Conservation (phyloP, 2,888 invertebrate genomes). For the Sturmia bella region DNA sequence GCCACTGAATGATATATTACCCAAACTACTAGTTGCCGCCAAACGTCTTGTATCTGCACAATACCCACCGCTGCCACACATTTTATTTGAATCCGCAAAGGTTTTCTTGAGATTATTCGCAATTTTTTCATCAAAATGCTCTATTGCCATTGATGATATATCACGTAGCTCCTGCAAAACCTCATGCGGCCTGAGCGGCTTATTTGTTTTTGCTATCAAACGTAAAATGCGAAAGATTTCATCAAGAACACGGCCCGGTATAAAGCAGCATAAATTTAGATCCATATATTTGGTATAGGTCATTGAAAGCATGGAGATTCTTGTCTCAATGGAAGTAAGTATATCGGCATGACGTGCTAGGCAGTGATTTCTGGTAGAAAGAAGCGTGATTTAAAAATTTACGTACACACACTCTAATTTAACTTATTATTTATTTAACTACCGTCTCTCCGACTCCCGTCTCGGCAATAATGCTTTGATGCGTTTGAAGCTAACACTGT, state of each 20-base stretch:
- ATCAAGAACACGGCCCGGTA: slow-evolving; percentile 96
- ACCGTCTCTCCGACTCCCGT: slow-evolving; percentile 93
- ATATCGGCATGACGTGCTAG: slow-evolving; percentile 95
- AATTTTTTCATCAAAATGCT: slow-evolving; percentile 96
- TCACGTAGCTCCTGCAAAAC: slow-evolving; percentile 93
- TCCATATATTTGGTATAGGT: slow-evolving; percentile 94
- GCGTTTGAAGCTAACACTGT: slow-evolving; percentile 88
- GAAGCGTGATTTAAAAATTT: no score
- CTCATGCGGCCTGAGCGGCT: slow-evolving; percentile 90
- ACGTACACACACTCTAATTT: background rate
- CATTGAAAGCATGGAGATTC: slow-evolving; percentile 95
- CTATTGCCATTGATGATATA: slow-evolving; percentile 94
- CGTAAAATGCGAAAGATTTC: slow-evolving; percentile 90
- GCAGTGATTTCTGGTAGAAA: slow-evolving; percentile 86
- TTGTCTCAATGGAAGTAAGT: slow-evolving; percentile 93
- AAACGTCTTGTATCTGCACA: slow-evolving; percentile 71
- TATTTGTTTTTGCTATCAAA: slow-evolving; percentile 86
- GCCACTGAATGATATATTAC: slow-evolving; percentile 76
- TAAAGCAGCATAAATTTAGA: slow-evolving; percentile 92
- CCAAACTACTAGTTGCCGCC: slow-evolving; percentile 70
- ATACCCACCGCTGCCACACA: slow-evolving; percentile 40
- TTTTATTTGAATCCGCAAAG: slow-evolving; percentile 53
- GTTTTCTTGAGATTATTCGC: slow-evolving; percentile 75
- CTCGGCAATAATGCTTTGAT: slow-evolving; percentile 92
- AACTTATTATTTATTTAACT: slow-evolving; percentile 22